Evolutionary conservation across 2,113 vertebrate genomes (phyloP), one percentile per base, ranked within the genome.

Genomic region (Elaphurus davidianus): DNA sequence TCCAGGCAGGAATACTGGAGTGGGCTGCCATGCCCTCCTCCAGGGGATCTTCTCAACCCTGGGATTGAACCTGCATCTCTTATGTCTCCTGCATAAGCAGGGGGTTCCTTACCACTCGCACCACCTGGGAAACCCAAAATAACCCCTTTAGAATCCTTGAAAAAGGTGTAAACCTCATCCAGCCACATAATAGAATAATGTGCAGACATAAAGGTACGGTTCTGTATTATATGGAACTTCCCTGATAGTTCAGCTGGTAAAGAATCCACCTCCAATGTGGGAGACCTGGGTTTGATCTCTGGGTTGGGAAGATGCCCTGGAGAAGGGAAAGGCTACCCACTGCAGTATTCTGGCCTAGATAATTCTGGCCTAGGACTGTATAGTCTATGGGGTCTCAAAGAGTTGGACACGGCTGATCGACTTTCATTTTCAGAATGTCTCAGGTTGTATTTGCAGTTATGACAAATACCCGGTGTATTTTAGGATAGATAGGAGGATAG

Each of bases 201-300:
- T 16, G 25, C 16, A 5, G 47, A 13, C 36, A 1, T 0, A 2
- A 25, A 16, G 40, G 10, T 0, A 0, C 3, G 3, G 3, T 3
- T 11, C 16, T 13, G 1, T 1, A 3, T 4, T 1, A 7, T 0
- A 15, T 0, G 21, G 28, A 33, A 15, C 57, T 1, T 8, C 36
- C 36, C 36, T 7, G 19, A 19, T 14, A 2, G 40, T 6, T 43
- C 23, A 43, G 40, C 0, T 3, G 36, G 40, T 27, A 43, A 76
- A 14, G 71, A 15, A 7, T 27, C 36, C 6, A 0, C 36, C 12
- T 43, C 6, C 21, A 76, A 3, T 14, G 23, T n/a, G 21, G 64
- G n/a, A 36, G 64, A 36, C n/a, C 19, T n/a, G 0, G 3, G 40
- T 43, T 43, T 3, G 12, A 76, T 43, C 40, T 40, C 71, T 43